Percentiles rank a stretch among this genome's conserved stretches.
Conservation (phyloP, 1,140 invertebrate genomes). For the Cyrtorhinus lividipennis region DNA sequence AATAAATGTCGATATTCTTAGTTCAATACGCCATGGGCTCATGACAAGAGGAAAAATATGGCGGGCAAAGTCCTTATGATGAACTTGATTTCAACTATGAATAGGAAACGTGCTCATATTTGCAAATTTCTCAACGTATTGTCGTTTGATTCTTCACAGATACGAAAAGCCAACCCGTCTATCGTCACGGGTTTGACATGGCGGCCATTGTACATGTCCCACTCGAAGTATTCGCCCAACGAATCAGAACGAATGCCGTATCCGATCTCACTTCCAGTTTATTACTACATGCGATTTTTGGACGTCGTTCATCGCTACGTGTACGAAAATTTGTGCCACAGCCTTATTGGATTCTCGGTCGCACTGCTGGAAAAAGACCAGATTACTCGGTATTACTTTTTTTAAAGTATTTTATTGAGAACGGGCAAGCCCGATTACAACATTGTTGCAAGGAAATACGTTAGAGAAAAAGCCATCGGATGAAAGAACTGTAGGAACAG, state of each 20-base stretch:
- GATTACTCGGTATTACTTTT: constrained; percentile 39
- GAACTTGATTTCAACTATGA: too few species aligned
- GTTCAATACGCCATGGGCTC: too few species aligned
- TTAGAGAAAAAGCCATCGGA: too few species aligned
- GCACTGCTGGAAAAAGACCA: constrained; percentile 53
- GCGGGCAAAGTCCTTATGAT: too few species aligned
- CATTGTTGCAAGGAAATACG: too few species aligned
- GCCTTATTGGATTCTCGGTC: constrained; percentile 42
- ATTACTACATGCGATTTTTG: constrained; percentile 24
- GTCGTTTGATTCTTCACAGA: constrained; percentile 32
- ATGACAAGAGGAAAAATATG: too few species aligned
- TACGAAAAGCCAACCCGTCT: constrained; percentile 42
- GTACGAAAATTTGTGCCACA: constrained; percentile 37
- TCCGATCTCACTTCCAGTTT: neutral
- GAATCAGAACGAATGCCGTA: constrained; percentile 29
- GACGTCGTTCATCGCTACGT: constrained; percentile 41
- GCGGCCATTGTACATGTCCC: constrained; percentile 40
- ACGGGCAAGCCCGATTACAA: too few species aligned
- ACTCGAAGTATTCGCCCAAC: constrained; percentile 29
- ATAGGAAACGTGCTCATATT: too few species aligned
- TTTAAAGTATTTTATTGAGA: neutral
- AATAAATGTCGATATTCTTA: too few species aligned
- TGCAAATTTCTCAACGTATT: too few species aligned
- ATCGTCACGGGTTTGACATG: constrained; percentile 48
- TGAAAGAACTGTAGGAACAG: too few species aligned